These are phyloP conservation scores for Pachymerium ferrugineum DNA, from an alignment of 2,888 invertebrate genomes.

Conservation along the genomic window DNA sequence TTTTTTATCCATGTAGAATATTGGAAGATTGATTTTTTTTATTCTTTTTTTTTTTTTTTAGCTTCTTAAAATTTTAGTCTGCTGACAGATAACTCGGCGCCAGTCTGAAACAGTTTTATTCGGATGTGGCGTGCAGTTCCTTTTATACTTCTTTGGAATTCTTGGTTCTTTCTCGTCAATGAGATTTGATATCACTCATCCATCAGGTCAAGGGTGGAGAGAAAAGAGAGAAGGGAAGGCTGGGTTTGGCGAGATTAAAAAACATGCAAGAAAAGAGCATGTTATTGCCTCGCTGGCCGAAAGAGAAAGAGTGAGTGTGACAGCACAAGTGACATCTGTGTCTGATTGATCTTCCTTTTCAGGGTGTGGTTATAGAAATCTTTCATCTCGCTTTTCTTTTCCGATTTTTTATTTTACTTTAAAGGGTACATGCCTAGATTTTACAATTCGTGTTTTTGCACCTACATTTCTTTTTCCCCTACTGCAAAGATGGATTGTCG, in stretches of 20 bases:
- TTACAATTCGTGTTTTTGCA: conserved; percentile 3
- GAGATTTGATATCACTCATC: conserved; percentile 20
- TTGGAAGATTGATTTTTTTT: conserved; percentile 18
- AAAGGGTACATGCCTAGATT: conserved; percentile 1
- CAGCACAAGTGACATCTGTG: conserved; percentile 16
- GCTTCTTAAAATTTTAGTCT: conserved; percentile 14
- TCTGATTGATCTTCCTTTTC: conserved; percentile 27
- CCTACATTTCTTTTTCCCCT: background rate
- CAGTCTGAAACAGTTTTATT: conserved; percentile 6
- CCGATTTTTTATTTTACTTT: background rate
- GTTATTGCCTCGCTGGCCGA: conserved; percentile 18
- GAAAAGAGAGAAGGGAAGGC: background rate
- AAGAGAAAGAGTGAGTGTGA: conserved; percentile 15
- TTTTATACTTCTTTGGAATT: conserved; percentile 22
- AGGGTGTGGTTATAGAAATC: conserved; percentile 27
- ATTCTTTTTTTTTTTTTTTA: background rate
- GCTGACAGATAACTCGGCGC: conserved; percentile 27
- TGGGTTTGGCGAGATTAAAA: conserved; percentile 16
- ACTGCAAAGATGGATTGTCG: background rate
- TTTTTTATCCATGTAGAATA: conserved; percentile 11
- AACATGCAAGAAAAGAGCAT: conserved; percentile 22
- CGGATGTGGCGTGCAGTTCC: conserved; percentile 11
- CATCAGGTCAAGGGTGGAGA: conserved; percentile 17
- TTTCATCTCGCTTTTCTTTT: background rate
- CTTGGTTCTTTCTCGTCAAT: conserved; percentile 20